These are phyloP conservation scores for Hydractinia symbiolongicarpus DNA, from an alignment of 30 jellyfish, hydroid and myxozoan species.

Conservation along the genomic window DNA sequence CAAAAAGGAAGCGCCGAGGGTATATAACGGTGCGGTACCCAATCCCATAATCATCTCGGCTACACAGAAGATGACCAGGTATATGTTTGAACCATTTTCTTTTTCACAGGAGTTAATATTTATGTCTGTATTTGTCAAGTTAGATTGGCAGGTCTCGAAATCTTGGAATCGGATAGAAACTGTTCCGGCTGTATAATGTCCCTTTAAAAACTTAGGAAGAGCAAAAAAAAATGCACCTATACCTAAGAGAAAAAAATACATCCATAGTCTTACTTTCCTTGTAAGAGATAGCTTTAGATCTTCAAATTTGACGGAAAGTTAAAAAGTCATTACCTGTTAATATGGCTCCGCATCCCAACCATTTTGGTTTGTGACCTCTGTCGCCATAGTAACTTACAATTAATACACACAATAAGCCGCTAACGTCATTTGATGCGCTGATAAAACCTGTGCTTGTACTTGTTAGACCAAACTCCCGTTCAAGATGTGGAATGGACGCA, in stretches of 20 bases:
- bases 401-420: slow-evolving; percentile 48
- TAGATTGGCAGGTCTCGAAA: slow-evolving; percentile 8
- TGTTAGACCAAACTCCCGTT: slow-evolving; percentile 61
- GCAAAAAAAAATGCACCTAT: slow-evolving; percentile 54
- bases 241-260: slow-evolving; percentile 8
- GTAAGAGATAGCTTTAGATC: too few species aligned
- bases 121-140: slow-evolving; percentile 22
- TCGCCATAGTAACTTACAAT: slow-evolving; percentile 49
- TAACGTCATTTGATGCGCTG: slow-evolving; percentile 48
- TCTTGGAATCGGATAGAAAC: not conserved
- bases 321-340: slow-evolving; percentile 31
- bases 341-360: slow-evolving; percentile 56
- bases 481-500: slow-evolving; percentile 56
- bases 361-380: slow-evolving; percentile 58
- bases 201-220: slow-evolving; percentile 47
- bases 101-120: not conserved
- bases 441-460: slow-evolving; percentile 55
- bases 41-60: slow-evolving; percentile 60
- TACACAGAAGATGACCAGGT: slow-evolving; percentile 35
- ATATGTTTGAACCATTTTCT: slow-evolving; percentile 16
- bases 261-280: too few species aligned
- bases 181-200: slow-evolving; percentile 36
- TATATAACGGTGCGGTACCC: slow-evolving; percentile 69
- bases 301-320: too few species aligned
- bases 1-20: slow-evolving; percentile 65